These are phyloP conservation scores for Bufo gargarizans DNA, from an alignment of 2,113 vertebrate species.

Conservation along the genomic window DNA sequence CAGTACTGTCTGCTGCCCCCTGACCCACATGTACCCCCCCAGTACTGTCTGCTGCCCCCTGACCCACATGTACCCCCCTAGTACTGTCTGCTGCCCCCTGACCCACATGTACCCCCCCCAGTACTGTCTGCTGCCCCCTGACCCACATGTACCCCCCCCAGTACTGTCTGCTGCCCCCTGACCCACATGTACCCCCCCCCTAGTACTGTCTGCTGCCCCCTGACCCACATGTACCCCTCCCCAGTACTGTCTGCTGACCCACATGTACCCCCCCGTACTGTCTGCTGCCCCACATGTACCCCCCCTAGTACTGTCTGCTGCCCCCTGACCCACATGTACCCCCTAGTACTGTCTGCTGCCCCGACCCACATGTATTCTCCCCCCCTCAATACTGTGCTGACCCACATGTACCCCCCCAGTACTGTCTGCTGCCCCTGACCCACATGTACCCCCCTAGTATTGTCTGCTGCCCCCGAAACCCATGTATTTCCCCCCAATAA, in stretches of 20 bases:
- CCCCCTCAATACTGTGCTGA: neutral
- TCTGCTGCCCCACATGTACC: neutral
- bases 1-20: neutral
- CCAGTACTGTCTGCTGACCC: neutral
- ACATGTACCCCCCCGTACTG: too few relatives aligned
- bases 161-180: neutral
- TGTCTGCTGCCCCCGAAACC: neutral
- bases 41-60: neutral
- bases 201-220: conserved; percentile 61
- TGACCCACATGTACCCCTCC: neutral
- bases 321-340: too few relatives aligned
- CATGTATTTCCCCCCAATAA: too few relatives aligned
- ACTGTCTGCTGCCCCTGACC: conserved; percentile 56
- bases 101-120: neutral
- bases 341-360: too few relatives aligned
- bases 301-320: too few relatives aligned
- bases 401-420: conserved; percentile 55
- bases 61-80: too few relatives aligned
- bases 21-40: neutral
- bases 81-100: neutral
- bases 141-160: conserved; percentile 59
- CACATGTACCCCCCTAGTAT: neutral
- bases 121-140: conserved; percentile 60
- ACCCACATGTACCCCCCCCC: conserved; percentile 49
- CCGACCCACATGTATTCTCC: conserved; percentile 59